Base-by-base conservation (phyloP, 30 jellyfish, hydroid and myxozoan species). In the Aurelia sp. region DNA sequence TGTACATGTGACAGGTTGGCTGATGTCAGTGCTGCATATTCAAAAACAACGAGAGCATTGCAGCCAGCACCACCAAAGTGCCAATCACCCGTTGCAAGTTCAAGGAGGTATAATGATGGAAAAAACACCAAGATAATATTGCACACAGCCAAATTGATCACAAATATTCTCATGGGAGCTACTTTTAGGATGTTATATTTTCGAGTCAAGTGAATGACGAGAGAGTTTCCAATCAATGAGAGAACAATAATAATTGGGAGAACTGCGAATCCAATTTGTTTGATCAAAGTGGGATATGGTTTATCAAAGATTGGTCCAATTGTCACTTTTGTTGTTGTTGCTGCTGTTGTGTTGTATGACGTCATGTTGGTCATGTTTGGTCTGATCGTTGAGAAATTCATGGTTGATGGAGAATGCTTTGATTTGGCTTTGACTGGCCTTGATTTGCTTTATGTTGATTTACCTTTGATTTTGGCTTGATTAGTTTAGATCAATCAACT, bases 21-120 rank as follows among this genome's bases (percentile, higher is more conserved):
- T 53, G 92, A 82, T 63, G 92, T 82, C 63, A 82, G 67, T 44
- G 72, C 85, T 38, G 92, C 92, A 62, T 82, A 82, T 69, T 82
- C 92, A 33, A 82, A 59, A n/a, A 82, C 92, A 44, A 82, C 92
- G 35, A 82, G 53, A 55, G 57, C 53, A 85, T 82, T 74, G 72
- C 92, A 82, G 63, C 63, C 92, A 30, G 40, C n/a, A 11, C 80
- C 59, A 0, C 73, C 80, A 62, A 82, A 82, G 31, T 82, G 78
- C 92, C 92, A 82, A 12, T 82, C 92, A 41, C 81, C 81, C 4
- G 85, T 69, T 27, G 83, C 92, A 41, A 82, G 72, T 58, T 82
- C 92, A 30, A 82, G 50, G 1, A 82, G 76, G 31, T 82, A 82
- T 44, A 82, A 63, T 22, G 41, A 22, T 18, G 92, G 92, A 75